A percentile compares a stretch with the other conserved stretches of the same genome.
phyloP scores from a whole-genome alignment of 2,113 vertebrate genomes.

The Cygnus buccinator region DNA sequence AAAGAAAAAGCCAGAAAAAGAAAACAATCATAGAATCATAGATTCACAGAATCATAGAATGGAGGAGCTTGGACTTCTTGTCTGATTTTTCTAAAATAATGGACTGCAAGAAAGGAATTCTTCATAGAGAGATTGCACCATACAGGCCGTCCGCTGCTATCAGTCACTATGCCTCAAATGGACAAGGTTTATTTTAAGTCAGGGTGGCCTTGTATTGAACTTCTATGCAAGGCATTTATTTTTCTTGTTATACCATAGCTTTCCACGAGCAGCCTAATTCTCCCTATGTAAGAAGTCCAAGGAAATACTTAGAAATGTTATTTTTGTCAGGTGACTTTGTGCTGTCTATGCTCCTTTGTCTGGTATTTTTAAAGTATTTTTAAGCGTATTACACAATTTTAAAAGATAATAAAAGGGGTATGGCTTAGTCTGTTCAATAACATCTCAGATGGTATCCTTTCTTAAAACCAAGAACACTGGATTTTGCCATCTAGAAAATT shows the following conservation, averaged over 20 bases:
- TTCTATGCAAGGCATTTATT: neutral
- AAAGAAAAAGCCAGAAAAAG: neutral
- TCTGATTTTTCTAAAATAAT: neutral
- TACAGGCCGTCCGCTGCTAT: neutral
- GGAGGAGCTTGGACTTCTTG: no score
- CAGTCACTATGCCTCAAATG: neutral
- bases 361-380: neutral
- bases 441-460: neutral
- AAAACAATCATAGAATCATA: neutral
- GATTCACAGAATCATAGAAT: no score
- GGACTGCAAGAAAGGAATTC: neutral
- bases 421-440: neutral
- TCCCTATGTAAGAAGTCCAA: neutral
- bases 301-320: neutral
- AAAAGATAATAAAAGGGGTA: neutral
- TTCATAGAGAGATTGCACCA: neutral
- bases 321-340: slow-evolving; percentile 1
- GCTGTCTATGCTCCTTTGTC: neutral
- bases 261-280: neutral
- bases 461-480: neutral
- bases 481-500: neutral
- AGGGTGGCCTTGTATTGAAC: neutral
- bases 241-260: neutral
- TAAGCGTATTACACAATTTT: neutral
- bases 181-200: neutral